These are phyloP conservation scores for Dendrolimus houi DNA, from an alignment of 2,888 invertebrate genomes.

Conservation along the genomic window DNA sequence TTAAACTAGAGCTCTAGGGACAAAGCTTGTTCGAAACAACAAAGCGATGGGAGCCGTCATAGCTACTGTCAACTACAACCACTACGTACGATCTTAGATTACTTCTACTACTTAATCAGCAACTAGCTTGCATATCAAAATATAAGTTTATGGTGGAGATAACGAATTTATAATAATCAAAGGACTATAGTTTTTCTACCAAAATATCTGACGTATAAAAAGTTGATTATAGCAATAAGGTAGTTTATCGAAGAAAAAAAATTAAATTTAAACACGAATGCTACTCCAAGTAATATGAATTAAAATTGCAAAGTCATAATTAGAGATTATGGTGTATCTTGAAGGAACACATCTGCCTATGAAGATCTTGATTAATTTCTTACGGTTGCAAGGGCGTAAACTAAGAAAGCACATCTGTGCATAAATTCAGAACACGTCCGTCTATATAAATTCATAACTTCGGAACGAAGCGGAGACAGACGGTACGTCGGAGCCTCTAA, in stretches of 20 bases:
- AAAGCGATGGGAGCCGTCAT: conserved; percentile 45
- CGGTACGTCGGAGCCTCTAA: conserved; percentile 46
- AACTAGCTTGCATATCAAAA: no score
- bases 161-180: no score
- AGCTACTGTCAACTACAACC: conserved; percentile 48
- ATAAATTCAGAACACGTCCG: conserved; percentile 65
- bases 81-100: conserved; percentile 44
- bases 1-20: conserved; percentile 44
- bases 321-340: conserved; percentile 8
- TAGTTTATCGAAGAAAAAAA: no score
- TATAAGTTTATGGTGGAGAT: no score
- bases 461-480: conserved; percentile 54
- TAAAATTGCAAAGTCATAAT: not conserved
- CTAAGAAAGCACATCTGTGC: conserved; percentile 56
- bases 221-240: no score
- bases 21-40: conserved; percentile 47
- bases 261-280: no score
- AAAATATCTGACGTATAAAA: no score
- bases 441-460: conserved; percentile 70
- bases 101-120: conserved; percentile 15
- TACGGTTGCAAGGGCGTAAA: conserved; percentile 38
- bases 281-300: not conserved
- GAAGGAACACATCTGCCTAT: conserved; percentile 31
- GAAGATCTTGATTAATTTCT: conserved; percentile 27
- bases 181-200: no score